A percentile compares a stretch with the other conserved stretches of the same genome.
These are phyloP conservation scores for Ophiodon elongatus DNA, from an alignment of 2,113 vertebrate genomes.

Conservation along the genomic window DNA sequence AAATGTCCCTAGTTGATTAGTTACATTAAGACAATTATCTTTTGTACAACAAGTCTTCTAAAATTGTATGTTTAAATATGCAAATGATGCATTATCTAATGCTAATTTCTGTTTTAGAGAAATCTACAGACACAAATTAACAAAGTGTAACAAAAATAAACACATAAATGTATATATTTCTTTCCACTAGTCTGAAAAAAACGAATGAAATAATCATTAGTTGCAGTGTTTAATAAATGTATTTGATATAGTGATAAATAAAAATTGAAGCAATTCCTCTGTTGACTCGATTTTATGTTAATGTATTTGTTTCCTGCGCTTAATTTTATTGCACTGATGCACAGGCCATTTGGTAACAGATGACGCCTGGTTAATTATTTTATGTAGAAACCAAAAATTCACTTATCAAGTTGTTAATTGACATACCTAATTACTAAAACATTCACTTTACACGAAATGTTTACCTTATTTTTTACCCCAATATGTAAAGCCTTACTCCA, in stretches of 20 bases:
- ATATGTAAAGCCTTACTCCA: background rate
- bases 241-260: background rate
- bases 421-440: background rate
- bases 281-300: background rate
- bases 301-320: background rate
- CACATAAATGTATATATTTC: background rate
- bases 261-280: background rate
- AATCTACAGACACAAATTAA: background rate
- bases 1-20: no score
- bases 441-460: background rate
- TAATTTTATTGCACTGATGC: background rate
- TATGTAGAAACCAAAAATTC: background rate
- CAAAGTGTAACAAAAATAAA: background rate
- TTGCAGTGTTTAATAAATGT: background rate
- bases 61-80: no score
- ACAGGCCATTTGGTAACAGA: background rate
- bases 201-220: background rate
- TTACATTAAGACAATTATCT: no score
- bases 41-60: no score
- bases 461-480: background rate
- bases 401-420: constrained; percentile 1
- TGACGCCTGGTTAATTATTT: background rate
- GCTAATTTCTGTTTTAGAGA: background rate
- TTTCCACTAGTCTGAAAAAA: background rate
- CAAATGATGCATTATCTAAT: background rate